phyloP scores from a whole-genome alignment of 2,113 vertebrate species.

The Empidonax traillii region DNA sequence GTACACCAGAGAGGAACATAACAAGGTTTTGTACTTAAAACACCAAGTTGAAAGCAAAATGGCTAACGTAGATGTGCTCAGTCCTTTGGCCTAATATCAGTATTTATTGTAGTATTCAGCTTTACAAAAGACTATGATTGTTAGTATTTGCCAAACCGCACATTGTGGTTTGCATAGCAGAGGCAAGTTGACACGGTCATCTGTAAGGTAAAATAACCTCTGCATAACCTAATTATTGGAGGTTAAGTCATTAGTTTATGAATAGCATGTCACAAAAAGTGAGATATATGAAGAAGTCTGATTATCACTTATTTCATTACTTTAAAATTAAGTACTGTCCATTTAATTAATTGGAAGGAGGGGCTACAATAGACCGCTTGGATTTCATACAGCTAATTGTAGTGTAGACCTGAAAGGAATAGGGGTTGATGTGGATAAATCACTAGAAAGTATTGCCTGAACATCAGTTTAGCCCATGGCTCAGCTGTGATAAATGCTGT shows the following conservation, averaged over 20 bases:
- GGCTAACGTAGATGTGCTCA: background rate
- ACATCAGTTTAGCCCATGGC: background rate
- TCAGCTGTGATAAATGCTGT: background rate
- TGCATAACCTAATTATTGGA: background rate
- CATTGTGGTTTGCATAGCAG: background rate
- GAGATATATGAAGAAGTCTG: background rate
- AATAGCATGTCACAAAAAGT: background rate
- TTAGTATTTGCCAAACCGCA: background rate
- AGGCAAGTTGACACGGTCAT: fast-evolving
- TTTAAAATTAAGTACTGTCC: background rate
- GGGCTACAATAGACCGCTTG: fast-evolving
- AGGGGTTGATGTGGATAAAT: background rate
- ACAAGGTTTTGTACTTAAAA: background rate
- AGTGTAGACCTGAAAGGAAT: background rate
- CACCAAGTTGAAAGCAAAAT: background rate
- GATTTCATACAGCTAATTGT: background rate
- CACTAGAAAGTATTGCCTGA: background rate
- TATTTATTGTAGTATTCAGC: background rate
- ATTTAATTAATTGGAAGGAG: background rate
- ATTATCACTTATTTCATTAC: background rate
- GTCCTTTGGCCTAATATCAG: background rate
- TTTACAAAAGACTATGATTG: background rate
- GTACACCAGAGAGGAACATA: background rate
- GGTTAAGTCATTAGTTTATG: background rate
- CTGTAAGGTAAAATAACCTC: background rate